Conservation (phyloP, 2,797 vertebrate species). For the Macroramphosus scolopax region DNA sequence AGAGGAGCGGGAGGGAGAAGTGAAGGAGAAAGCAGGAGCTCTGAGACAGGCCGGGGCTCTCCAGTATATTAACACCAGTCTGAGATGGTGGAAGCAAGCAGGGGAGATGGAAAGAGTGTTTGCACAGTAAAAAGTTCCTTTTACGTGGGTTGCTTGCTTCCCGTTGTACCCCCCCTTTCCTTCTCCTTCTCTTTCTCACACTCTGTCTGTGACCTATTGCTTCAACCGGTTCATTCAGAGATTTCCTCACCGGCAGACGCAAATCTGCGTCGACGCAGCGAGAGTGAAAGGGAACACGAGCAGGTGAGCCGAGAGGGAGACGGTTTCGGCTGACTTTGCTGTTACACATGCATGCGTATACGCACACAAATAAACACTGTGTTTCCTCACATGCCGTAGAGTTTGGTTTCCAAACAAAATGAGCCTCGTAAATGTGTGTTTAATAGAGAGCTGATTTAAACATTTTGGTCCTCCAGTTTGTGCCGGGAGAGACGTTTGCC, state of each 20-base stretch:
- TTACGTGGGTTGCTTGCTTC: constrained; percentile 69
- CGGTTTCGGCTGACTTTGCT: constrained; percentile 30
- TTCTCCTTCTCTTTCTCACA: constrained; percentile 53
- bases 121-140: constrained; percentile 81
- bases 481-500: constrained; percentile 48
- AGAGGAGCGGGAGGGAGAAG: constrained; percentile 63
- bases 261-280: constrained; percentile 46
- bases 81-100: constrained; percentile 74
- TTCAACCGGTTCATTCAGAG: constrained; percentile 70
- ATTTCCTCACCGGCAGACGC: constrained; percentile 67
- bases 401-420: constrained; percentile 67
- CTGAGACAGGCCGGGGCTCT: constrained; percentile 64
- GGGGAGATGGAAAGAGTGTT: constrained; percentile 77
- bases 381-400: constrained; percentile 59
- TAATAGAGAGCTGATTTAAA: constrained; percentile 70
- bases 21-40: constrained; percentile 52
- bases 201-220: constrained; percentile 73
- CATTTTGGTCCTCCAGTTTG: constrained; percentile 47
- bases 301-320: constrained; percentile 55
- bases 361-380: constrained; percentile 34
- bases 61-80: constrained; percentile 74
- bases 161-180: constrained; percentile 34
- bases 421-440: constrained; percentile 65
- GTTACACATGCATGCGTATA: constrained; percentile 14
- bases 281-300: constrained; percentile 44